phyloP scores from a whole-genome alignment of 2,797 vertebrate genomes.

The Sebastes hubbsi region DNA sequence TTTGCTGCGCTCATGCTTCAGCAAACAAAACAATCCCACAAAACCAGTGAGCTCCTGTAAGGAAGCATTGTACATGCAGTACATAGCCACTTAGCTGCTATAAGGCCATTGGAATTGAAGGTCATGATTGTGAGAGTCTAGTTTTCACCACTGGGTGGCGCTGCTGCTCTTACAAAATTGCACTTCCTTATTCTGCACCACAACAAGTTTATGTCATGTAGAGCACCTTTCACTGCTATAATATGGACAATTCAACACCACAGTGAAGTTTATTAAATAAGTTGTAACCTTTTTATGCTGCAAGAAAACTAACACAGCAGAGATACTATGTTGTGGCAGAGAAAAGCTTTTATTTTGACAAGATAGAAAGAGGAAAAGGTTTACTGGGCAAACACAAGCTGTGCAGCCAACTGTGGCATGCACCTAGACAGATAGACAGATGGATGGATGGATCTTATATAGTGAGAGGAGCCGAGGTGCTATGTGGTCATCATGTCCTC shows the following conservation, averaged over 20 bases:
- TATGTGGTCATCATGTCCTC: constrained; percentile 55
- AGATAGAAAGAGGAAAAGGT: constrained; percentile 24
- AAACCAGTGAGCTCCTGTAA: background rate
- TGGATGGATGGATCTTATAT: constrained; percentile 3
- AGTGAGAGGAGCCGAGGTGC: background rate
- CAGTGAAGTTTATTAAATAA: background rate
- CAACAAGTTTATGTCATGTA: background rate
- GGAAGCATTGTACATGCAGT: background rate
- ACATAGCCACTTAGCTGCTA: background rate
- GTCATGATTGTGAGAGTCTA: background rate
- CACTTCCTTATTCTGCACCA: constrained; percentile 17
- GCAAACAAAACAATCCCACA: constrained; percentile 23
- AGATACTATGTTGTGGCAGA: background rate
- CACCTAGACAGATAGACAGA: background rate
- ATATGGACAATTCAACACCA: background rate
- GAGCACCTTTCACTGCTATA: background rate
- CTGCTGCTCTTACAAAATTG: constrained; percentile 39
- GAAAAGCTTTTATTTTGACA: constrained; percentile 12
- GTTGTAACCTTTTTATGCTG: background rate
- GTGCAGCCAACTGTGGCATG: constrained; percentile 3
- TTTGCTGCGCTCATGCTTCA: constrained; percentile 6
- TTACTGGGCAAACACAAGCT: constrained; percentile 52
- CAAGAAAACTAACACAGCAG: background rate
- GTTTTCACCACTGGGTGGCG: constrained; percentile 59
- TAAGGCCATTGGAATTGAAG: background rate